A percentile compares a stretch with the other conserved stretches of the same genome.
Evolutionary conservation across 2,113 vertebrate species (phyloP).

Genomic region (Reinhardtius hippoglossoides): DNA sequence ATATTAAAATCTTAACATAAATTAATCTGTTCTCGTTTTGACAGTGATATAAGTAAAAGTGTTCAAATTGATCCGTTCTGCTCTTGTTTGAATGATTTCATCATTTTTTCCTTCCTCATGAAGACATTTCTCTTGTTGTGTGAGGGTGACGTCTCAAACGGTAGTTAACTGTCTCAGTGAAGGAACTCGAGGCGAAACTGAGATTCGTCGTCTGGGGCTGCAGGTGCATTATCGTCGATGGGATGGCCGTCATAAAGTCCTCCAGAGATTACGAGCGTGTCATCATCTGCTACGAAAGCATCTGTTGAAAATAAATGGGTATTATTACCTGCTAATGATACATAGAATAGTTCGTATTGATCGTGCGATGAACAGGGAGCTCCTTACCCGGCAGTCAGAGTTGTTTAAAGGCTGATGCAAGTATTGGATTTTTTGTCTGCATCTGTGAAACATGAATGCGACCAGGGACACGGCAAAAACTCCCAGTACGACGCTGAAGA

Average conservation of each 20-base stretch:
- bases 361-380: background rate
- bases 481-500: conserved; percentile 77
- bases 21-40: conserved; percentile 6
- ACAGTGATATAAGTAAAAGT: conserved; percentile 5
- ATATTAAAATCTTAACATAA: conserved; percentile 7
- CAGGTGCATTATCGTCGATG: conserved; percentile 63
- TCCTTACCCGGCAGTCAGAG: conserved; percentile 74
- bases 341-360: background rate
- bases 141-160: background rate
- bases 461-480: conserved; percentile 66
- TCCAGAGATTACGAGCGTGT: conserved; percentile 82
- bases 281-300: conserved; percentile 69
- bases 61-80: conserved; percentile 8
- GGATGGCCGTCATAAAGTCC: conserved; percentile 81
- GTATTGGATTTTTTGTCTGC: conserved; percentile 78
- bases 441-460: conserved; percentile 67
- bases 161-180: conserved; percentile 34
- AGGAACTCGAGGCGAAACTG: conserved; percentile 79
- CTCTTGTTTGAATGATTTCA: conserved; percentile 8
- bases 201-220: conserved; percentile 39
- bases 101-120: background rate
- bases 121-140: background rate
- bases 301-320: conserved; percentile 56
- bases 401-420: conserved; percentile 78
- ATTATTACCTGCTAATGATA: conserved; percentile 6